Base-by-base conservation (phyloP, 2,113 vertebrate species). In the Thunnus thynnus region DNA sequence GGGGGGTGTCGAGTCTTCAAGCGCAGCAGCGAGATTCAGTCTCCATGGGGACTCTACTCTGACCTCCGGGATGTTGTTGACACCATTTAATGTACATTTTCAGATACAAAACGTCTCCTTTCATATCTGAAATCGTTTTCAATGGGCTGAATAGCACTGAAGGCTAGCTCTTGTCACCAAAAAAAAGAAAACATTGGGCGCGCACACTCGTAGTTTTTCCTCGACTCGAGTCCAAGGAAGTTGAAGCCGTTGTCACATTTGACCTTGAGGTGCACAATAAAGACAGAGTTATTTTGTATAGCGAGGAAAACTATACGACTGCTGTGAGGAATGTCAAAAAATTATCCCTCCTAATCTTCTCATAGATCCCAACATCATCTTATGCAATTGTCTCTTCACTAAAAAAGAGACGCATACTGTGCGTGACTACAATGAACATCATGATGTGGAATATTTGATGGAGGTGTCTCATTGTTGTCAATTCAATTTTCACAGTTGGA, bases 41-140 rank as follows among this genome's bases (percentile, higher is more conserved):
- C 92, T 82, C 89, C 85, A 85, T 84, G 82, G 92, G 91, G 93
- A 94, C 92, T 86, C 89, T 78, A 56, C 74, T 76, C 82, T 94
- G 92, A 93, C 90, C 91, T 88, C 87, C 50, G 72, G 50, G 75
- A 87, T 92, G 90, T 87, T 92, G 88, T 92, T 90, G 92, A 94
- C 88, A 91, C 92, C 86, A 14, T 94, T 94, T 93, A 93, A 94
- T 94, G 91, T 92, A 93, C 92, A 93, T 93, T 92, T 94, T 84
- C 89, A 90, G 86, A 88, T 81, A 91, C 86, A 84, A 94, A 93
- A 93, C 64, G 76, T 88, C 88, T 92, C 87, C 80, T 84, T 86
- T 90, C 88, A 90, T 71, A 72, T 88, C 58, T 70, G 51, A 90
- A 93, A 91, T 92, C 68, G 70, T 83, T 66, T 89, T 91, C 85